phyloP scores from a whole-genome alignment of 37 sponge, comb jelly and placozoan species.

The Lycopodina hypogea region DNA sequence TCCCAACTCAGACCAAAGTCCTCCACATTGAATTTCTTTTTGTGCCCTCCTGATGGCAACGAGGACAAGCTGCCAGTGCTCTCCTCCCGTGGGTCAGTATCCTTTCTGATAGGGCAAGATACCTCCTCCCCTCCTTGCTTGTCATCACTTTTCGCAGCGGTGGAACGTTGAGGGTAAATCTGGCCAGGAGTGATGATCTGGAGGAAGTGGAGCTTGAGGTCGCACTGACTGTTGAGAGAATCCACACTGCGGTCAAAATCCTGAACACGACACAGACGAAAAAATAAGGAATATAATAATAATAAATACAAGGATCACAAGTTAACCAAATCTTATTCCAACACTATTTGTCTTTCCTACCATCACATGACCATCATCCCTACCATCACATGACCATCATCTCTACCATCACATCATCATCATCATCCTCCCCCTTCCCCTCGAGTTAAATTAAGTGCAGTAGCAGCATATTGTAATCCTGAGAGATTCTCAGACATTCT shows the following conservation, averaged over 20 bases:
- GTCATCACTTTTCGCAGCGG: neutral
- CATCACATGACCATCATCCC: no score
- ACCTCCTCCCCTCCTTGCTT: neutral
- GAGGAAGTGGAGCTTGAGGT: conserved; percentile 42
- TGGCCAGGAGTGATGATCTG: conserved; percentile 45
- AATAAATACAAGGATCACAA: neutral
- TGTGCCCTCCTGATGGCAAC: neutral
- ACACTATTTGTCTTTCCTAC: no score
- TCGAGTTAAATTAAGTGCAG: no score
- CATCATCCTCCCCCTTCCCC: no score
- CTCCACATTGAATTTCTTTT: conserved; percentile 48
- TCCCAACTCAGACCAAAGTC: conserved; percentile 58
- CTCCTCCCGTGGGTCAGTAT: neutral
- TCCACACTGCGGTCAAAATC: neutral
- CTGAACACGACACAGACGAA: neutral
- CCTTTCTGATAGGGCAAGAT: neutral
- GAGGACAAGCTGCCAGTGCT: neutral
- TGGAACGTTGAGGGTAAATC: conserved; percentile 38
- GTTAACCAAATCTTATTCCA: no score
- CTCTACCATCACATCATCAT: no score
- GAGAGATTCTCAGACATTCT: no score
- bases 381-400: no score
- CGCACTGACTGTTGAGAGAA: neutral
- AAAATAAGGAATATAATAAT: neutral
- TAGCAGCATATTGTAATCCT: no score